Percentiles rank a stretch among this genome's conserved stretches.
Conservation (phyloP, 2,797 vertebrate genomes). For the Paramormyrops hopkinsi region DNA sequence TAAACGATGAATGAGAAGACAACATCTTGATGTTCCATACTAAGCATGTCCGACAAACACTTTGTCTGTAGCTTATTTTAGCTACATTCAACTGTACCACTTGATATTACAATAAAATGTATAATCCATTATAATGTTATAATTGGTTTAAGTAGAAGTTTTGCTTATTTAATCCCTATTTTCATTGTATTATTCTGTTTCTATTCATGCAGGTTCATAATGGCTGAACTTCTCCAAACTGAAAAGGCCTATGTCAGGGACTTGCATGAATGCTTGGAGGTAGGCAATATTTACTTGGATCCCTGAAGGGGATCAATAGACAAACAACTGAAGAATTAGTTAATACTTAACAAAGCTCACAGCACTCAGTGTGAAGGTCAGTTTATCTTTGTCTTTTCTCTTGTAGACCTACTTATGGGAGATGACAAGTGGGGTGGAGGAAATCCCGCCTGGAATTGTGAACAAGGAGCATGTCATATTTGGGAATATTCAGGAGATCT, state of each 20-base stretch:
- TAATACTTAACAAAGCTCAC: neutral
- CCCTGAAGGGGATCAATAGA: neutral
- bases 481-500: constrained; percentile 97
- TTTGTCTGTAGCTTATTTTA: neutral
- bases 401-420: constrained; percentile 92
- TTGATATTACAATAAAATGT: neutral
- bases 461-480: constrained; percentile 94
- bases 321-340: neutral
- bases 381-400: constrained; percentile 22
- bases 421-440: constrained; percentile 94
- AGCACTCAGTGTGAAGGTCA: neutral
- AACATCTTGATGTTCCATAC: neutral
- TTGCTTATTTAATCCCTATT: neutral
- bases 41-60: neutral
- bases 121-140: neutral
- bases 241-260: constrained; percentile 93
- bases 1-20: neutral
- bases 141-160: neutral
- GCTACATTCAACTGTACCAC: neutral
- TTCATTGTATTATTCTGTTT: neutral
- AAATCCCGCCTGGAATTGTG: constrained; percentile 81
- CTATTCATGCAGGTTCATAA: constrained; percentile 68
- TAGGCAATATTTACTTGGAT: constrained; percentile 45
- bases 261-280: constrained; percentile 94
- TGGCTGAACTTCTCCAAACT: constrained; percentile 94